phyloP scores from a whole-genome alignment of 2,888 invertebrate species.

The Peribatodes rhomboidaria region DNA sequence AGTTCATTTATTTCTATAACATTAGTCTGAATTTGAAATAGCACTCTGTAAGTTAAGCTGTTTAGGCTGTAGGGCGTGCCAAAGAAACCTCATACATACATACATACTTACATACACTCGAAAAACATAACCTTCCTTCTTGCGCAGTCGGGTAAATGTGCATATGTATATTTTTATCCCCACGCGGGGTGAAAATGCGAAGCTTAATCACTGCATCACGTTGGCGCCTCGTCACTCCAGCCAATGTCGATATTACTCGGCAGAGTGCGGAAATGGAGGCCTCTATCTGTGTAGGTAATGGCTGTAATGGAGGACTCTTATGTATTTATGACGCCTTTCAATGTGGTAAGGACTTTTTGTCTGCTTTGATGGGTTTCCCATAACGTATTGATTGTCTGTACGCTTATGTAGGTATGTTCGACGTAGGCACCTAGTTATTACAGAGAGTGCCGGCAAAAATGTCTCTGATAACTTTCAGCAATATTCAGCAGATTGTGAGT shows the following conservation, averaged over 20 bases:
- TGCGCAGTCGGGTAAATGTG: too few species aligned
- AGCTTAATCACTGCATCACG: slow-evolving; percentile 18
- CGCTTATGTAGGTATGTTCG: not conserved
- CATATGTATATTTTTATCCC: not conserved
- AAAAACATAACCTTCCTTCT: too few species aligned
- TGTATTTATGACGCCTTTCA: slow-evolving; percentile 45
- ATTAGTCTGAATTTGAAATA: too few species aligned
- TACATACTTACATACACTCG: too few species aligned
- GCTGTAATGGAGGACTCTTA: slow-evolving; percentile 52
- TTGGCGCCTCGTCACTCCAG: slow-evolving; percentile 16
- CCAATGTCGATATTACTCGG: slow-evolving; percentile 26
- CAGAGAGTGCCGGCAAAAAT: too few species aligned
- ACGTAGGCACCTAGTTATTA: too few species aligned
- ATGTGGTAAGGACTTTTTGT: slow-evolving; percentile 42
- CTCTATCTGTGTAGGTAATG: slow-evolving; percentile 56
- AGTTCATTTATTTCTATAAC: too few species aligned
- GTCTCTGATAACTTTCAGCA: not conserved
- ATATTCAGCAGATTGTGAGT: too few species aligned
- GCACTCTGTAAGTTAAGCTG: too few species aligned
- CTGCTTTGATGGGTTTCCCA: slow-evolving; percentile 28
- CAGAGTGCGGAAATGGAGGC: slow-evolving; percentile 42
- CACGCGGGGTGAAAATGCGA: not conserved
- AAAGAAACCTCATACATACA: too few species aligned
- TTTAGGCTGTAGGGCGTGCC: too few species aligned
- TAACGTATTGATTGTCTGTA: slow-evolving; percentile 31